Base-by-base conservation (phyloP, 2,888 invertebrate species). In the Adineta ricciae region DNA sequence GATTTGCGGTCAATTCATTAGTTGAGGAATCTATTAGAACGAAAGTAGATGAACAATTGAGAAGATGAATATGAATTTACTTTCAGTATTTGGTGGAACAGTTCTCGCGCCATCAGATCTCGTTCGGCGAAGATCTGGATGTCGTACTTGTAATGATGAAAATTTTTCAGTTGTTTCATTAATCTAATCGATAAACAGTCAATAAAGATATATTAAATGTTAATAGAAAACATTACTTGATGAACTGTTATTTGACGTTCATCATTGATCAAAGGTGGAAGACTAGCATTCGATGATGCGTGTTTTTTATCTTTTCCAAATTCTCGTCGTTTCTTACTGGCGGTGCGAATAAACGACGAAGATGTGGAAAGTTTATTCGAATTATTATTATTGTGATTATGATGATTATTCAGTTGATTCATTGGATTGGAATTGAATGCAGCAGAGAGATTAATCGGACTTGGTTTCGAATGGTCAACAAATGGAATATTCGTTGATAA, bases 261-360 rank as follows among this genome's bases (percentile, higher is more conserved):
- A 8, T 78, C 78, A 41, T 8, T 24, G 21, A 24, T 41, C n/a
- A 8, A n/a, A 78, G 24, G n/a, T 78, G 38, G 36, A 24, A 41
- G 24, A 24, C 24, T 7, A 64, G 19, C 64, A 64, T 64, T 64
- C 16, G 64, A 88, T 24, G 88, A 88, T 50, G 89, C 88, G 21
- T 88, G 87, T 83, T 89, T 89, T 82, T 89, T 87, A 83, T 90
- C 90, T 49, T 88, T 87, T 64, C 90, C 89, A 86, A 90, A 90
- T 54, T 91, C 91, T 21, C 91, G 88, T 4, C 91, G 87, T 86
- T 91, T 90, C 87, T 90, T 90, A 46, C 90, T 90, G 7, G 91
- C 91, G 24, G 90, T 89, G 83, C 86, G 86, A 64, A 21, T 54
- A 78, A 78, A 78, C 41, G 78, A 41, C 41, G 78, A 32, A 36